These are phyloP conservation scores for Nephrotoma flavescens DNA, from an alignment of 2,888 invertebrate genomes.

Conservation along the genomic window DNA sequence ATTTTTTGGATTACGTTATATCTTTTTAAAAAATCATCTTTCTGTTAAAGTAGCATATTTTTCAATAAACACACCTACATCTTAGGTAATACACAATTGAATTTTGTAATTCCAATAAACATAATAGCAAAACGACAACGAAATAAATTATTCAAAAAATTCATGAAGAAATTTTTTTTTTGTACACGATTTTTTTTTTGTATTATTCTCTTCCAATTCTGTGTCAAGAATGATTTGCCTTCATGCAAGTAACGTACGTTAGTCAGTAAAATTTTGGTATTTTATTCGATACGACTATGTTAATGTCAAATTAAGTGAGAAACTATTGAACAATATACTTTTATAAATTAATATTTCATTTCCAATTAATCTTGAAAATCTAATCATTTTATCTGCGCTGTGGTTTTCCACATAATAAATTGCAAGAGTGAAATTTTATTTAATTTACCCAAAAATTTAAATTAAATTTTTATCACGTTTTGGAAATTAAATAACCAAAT, in stretches of 20 bases:
- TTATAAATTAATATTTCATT: background rate
- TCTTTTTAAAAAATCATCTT: background rate
- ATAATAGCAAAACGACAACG: background rate
- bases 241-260: background rate
- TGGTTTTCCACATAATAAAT: background rate
- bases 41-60: background rate
- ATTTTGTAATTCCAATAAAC: background rate
- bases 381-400: background rate
- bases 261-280: background rate
- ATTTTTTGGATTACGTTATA: background rate
- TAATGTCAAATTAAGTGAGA: background rate
- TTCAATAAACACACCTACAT: background rate
- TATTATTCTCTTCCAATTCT: background rate
- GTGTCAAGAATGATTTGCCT: background rate
- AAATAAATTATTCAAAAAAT: background rate
- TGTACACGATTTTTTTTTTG: background rate
- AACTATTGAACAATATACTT: background rate
- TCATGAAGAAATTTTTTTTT: background rate
- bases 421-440: background rate
- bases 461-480: background rate
- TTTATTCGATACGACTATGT: background rate
- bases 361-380: background rate
- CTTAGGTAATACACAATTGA: background rate
- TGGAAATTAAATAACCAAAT: background rate
- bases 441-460: background rate